phyloP scores from a whole-genome alignment of 2,888 invertebrate species.

The Thecocarcelia acutangulata region DNA sequence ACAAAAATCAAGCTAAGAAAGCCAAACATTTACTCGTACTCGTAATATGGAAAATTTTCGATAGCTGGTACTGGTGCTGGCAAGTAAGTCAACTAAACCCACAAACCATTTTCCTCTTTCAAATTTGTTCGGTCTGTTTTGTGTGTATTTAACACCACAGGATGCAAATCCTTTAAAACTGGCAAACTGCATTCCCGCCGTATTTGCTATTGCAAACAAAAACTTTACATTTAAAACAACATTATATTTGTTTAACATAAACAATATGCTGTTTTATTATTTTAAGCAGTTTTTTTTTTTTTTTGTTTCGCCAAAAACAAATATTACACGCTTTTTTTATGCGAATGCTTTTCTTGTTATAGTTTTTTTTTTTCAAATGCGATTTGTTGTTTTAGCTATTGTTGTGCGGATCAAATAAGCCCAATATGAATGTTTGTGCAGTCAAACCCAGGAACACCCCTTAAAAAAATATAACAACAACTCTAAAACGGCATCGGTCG shows the following conservation, averaged over 20 bases:
- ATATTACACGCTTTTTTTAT: conserved; percentile 61
- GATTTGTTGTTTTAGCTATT: conserved; percentile 54
- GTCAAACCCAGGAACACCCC: conserved; percentile 63
- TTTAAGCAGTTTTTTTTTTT: conserved; percentile 21
- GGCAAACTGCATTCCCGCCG: conserved; percentile 38
- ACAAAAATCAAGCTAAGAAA: not conserved
- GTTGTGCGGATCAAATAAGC: conserved; percentile 6
- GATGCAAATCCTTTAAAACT: conserved; percentile 62
- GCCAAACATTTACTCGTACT: not conserved
- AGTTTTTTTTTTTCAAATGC: conserved; percentile 23
- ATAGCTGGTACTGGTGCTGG: conserved; percentile 1
- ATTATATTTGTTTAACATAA: conserved; percentile 67
- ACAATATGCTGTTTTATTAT: conserved; percentile 64
- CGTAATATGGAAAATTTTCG: conserved; percentile 6
- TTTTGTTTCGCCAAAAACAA: conserved; percentile 54
- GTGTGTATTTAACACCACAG: conserved; percentile 62
- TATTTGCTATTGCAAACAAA: conserved; percentile 17
- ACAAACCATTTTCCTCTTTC: conserved; percentile 13
- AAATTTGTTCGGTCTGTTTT: conserved; percentile 4
- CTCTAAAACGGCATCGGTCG: conserved; percentile 33
- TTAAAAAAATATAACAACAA: conserved; percentile 46
- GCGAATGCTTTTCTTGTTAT: conserved; percentile 26
- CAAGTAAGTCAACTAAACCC: conserved; percentile 47
- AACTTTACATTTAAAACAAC: conserved; percentile 41
- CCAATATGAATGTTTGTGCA: conserved; percentile 46